phyloP scores from a whole-genome alignment of 2,113 vertebrate genomes.

The Hippocampus guttulatus region DNA sequence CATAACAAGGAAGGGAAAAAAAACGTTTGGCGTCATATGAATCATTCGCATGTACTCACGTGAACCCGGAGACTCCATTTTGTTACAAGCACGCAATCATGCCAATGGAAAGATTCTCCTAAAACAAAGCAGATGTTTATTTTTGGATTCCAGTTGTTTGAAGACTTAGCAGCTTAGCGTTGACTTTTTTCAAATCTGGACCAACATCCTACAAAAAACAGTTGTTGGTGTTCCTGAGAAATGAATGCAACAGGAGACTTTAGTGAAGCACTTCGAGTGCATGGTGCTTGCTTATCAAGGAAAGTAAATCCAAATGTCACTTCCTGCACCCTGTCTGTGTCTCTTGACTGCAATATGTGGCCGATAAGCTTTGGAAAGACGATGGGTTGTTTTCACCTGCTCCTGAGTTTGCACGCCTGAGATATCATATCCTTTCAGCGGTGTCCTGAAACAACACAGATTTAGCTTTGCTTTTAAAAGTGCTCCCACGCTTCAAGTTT shows the following conservation, averaged over 20 bases:
- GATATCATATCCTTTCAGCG: conserved; percentile 45
- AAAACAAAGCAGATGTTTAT: conserved; percentile 30
- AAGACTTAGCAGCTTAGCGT: background rate
- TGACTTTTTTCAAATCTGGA: background rate
- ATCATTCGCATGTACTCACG: conserved; percentile 55
- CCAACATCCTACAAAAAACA: too few relatives aligned
- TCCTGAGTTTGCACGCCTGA: conserved; percentile 9
- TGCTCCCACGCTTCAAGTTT: background rate
- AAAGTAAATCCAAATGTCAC: conserved; percentile 2
- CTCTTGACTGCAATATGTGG: conserved; percentile 7
- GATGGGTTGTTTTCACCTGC: background rate
- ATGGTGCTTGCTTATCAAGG: background rate
- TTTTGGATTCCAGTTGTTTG: conserved; percentile 6
- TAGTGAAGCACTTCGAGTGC: background rate
- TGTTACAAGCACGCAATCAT: conserved; percentile 18
- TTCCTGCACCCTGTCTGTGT: background rate
- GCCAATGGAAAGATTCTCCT: conserved; percentile 37
- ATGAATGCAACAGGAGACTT: too few relatives aligned
- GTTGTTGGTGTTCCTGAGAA: too few relatives aligned
- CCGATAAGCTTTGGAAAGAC: conserved; percentile 1
- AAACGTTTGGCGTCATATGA: background rate
- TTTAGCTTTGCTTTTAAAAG: background rate
- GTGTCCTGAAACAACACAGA: conserved; percentile 38
- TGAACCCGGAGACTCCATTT: conserved; percentile 52
- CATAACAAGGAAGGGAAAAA: background rate